Percentiles rank a stretch among this genome's conserved stretches.
phyloP scores from a whole-genome alignment of 92 coral and sea anemone genomes.

The Palythoa caribaeorum region DNA sequence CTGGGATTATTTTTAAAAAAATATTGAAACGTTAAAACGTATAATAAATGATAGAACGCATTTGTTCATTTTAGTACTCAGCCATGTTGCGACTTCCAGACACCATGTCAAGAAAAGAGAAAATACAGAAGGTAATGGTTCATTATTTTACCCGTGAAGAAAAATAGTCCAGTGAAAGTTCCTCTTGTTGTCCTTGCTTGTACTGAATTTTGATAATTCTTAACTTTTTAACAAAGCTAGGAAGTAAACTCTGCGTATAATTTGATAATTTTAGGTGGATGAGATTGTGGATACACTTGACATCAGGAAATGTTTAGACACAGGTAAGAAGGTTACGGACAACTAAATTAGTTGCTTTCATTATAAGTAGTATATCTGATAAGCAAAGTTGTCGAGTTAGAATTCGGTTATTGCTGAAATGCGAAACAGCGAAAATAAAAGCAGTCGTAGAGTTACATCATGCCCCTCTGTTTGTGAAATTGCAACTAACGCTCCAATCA shows the following conservation, averaged over 20 bases:
- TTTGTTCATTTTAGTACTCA: conserved; percentile 74
- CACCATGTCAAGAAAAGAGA: conserved; percentile 81
- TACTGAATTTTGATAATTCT: neutral
- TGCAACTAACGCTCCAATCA: no score
- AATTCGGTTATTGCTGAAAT: neutral
- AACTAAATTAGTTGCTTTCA: neutral
- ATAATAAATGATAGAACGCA: no score
- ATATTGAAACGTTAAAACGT: no score
- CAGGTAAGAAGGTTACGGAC: conserved; percentile 62
- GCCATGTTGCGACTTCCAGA: conserved; percentile 97
- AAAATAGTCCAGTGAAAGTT: no score
- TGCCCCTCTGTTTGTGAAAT: no score
- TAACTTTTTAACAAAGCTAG: neutral
- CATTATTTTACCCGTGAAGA: neutral
- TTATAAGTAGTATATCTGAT: no score
- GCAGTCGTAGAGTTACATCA: no score
- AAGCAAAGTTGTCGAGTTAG: neutral
- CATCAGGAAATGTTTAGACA: conserved; percentile 84
- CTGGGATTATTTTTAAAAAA: no score
- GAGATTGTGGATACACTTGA: conserved; percentile 91
- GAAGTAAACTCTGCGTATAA: neutral
- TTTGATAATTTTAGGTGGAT: conserved; percentile 73
- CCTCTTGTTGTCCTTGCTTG: neutral
- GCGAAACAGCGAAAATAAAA: no score
- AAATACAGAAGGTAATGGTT: conserved; percentile 78